A percentile compares a stretch with the other conserved stretches of the same genome.
Conservation (phyloP, 2,797 vertebrate genomes). For the Macropodus opercularis region DNA sequence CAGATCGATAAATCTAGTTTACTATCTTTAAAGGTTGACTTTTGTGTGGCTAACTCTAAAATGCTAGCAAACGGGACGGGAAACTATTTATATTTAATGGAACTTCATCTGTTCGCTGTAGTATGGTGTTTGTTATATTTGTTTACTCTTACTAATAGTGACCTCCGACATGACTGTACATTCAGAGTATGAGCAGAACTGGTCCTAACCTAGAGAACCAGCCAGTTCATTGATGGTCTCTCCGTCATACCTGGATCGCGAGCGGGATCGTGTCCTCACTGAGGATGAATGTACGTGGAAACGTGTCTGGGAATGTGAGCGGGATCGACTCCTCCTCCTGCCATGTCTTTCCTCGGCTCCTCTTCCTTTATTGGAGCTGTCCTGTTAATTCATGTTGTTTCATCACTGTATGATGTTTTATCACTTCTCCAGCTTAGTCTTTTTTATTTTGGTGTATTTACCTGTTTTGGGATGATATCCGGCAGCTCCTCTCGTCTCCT, state of each 20-base stretch:
- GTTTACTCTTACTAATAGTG: too few species aligned
- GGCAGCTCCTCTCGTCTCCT: constrained; percentile 67
- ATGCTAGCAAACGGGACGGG: too few species aligned
- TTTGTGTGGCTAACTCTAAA: too few species aligned
- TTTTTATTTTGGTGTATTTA: constrained; percentile 36
- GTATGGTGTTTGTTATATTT: too few species aligned
- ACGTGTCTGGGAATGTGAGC: constrained; percentile 62
- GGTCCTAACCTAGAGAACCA: too few species aligned
- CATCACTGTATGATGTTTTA: neutral
- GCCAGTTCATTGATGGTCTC: neutral
- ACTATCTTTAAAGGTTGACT: too few species aligned
- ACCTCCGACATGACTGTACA: too few species aligned
- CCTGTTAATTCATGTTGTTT: constrained; percentile 38
- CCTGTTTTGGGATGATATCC: constrained; percentile 82
- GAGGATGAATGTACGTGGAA: constrained; percentile 60
- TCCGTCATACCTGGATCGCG: constrained; percentile 52
- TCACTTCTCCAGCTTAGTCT: too few species aligned
- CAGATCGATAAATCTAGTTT: too few species aligned
- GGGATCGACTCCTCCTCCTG: constrained; percentile 31
- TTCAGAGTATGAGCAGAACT: too few species aligned
- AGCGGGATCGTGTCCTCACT: constrained; percentile 5
- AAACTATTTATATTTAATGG: too few species aligned
- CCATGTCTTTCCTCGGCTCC: constrained; percentile 37
- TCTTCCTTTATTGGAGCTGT: constrained; percentile 59
- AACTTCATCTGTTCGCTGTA: too few species aligned